These are phyloP conservation scores for Drosophila pandora DNA, from an alignment of 1,140 invertebrate genomes.

Conservation along the genomic window DNA sequence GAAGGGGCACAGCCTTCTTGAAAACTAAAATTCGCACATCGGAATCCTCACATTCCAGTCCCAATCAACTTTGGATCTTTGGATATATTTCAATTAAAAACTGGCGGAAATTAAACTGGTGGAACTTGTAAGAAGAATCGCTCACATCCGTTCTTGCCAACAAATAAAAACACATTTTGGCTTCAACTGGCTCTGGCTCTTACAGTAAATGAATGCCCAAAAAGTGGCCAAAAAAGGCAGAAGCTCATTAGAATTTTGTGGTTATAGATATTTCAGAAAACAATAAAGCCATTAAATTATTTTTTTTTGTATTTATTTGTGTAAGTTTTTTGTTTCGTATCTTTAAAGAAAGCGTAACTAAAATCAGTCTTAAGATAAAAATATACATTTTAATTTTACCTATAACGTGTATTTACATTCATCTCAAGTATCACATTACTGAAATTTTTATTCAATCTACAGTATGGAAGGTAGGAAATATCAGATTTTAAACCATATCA, in stretches of 20 bases:
- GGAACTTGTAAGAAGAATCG: constrained; percentile 26
- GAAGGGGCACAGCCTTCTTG: too few relatives aligned
- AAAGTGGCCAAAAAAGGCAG: background rate
- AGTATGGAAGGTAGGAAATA: too few relatives aligned
- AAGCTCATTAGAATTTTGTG: background rate
- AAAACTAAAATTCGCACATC: too few relatives aligned
- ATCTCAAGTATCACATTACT: too few relatives aligned
- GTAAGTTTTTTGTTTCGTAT: background rate
- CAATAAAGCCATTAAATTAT: background rate
- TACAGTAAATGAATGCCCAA: background rate
- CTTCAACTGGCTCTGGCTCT: background rate
- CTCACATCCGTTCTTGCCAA: constrained; percentile 50
- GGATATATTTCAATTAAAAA: constrained; percentile 1
- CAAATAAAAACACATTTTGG: constrained; percentile 12
- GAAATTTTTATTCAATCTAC: too few relatives aligned
- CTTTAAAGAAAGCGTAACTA: too few relatives aligned
- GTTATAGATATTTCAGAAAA: background rate
- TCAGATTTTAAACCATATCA: too few relatives aligned
- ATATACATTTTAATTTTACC: too few relatives aligned
- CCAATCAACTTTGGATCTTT: background rate
- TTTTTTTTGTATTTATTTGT: background rate
- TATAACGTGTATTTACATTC: too few relatives aligned
- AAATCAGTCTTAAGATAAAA: too few relatives aligned
- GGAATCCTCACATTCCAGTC: background rate
- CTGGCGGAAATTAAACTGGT: constrained; percentile 12